Evolutionary conservation across 2,888 invertebrate genomes (phyloP).

Genomic region (Drosophila falleni): DNA sequence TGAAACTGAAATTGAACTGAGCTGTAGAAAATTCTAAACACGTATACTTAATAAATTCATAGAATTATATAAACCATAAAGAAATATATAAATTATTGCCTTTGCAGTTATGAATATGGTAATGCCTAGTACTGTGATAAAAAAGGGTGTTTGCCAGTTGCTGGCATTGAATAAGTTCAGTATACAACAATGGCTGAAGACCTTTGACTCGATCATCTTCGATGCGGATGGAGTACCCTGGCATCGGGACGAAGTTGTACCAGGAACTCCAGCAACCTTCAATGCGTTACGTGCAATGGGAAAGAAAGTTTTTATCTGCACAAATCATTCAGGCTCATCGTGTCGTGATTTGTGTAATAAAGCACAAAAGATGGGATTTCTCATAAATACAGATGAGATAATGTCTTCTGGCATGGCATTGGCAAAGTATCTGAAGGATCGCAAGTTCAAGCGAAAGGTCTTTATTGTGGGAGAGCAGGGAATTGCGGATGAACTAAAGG

Average conservation of each 20-base stretch:
- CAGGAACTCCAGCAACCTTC: constrained; percentile 56
- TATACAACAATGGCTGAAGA: constrained; percentile 56
- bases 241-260: constrained; percentile 24
- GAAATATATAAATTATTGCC: not conserved
- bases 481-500: constrained; percentile 50
- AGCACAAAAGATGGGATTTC: constrained; percentile 46
- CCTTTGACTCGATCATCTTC: constrained; percentile 55
- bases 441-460: constrained; percentile 47
- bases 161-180: constrained; percentile 46
- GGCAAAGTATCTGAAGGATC: constrained; percentile 45
- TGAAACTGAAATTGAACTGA: not conserved
- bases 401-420: constrained; percentile 48
- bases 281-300: constrained; percentile 63
- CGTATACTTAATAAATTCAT: not conserved
- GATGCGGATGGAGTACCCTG: constrained; percentile 64
- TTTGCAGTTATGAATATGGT: constrained; percentile 31
- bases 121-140: constrained; percentile 19
- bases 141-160: constrained; percentile 54
- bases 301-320: constrained; percentile 57
- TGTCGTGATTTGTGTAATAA: constrained; percentile 14
- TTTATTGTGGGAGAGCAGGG: constrained; percentile 58
- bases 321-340: constrained; percentile 55
- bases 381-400: constrained; percentile 43
- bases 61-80: not conserved
- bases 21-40: not conserved